Evolutionary conservation across 2,888 invertebrate genomes (phyloP), one percentile per base, ranked within the genome.

Genomic region (Pherbina coryleti): DNA sequence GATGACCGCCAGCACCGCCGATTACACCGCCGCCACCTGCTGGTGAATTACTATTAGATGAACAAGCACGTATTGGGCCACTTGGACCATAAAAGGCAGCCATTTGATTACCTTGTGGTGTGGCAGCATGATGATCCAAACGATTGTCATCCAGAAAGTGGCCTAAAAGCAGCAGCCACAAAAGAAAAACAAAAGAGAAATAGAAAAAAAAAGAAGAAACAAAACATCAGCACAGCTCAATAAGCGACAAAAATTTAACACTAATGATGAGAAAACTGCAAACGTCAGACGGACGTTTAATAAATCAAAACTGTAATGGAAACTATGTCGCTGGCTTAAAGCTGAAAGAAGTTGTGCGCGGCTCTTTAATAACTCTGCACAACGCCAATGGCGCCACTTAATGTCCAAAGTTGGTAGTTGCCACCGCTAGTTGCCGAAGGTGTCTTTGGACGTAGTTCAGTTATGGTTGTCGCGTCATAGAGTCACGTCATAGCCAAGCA

Each of bases 61-160:
- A 84, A 66, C 73, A 75, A 44, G 85, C 83, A 34, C 87, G 83
- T 49, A 86, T 67, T 19, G 84, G 66, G 34, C 37, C 76, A 37
- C 75, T 57, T 69, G 34, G 81, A 75, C 49, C 86, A 81, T 85
- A 85, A 81, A 87, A 79, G 82, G 87, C 78, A 19, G 83, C 78
- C 75, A 80, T 79, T 69, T 57, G 79, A 77, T 55, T 81, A 84
- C 88, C 87, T 84, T 89, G 88, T 81, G 88, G 89, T 70, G 85
- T 82, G 44, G 85, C 85, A 60, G 86, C 85, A 84, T 90, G 90
- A 85, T 90, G 90, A 81, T 90, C 90, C 82, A 90, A 84, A 69
- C 90, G 88, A 82, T 88, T 89, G 84, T 90, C 90, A 82, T 90
- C 90, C 78, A 90, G 85, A 82, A 90, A 87, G 83, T 90, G 90